Evolutionary conservation across 2,797 vertebrate genomes (phyloP), one percentile per base, ranked within the genome.

Genomic region (Varecia variegata): DNA sequence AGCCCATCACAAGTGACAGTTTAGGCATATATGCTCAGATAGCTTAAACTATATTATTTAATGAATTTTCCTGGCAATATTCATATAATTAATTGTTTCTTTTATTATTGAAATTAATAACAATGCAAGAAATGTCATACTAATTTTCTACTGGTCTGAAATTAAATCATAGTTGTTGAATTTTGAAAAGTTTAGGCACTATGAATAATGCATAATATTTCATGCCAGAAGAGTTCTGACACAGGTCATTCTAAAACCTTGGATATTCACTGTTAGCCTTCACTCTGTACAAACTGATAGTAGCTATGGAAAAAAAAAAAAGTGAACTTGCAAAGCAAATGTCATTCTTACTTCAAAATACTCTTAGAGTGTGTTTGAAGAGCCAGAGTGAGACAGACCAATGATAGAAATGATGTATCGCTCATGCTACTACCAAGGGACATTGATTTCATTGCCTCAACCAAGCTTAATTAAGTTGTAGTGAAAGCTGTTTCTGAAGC

Each of bases 141-240:
- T 92, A 81, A 96, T 89, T 95, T 88, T 90, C 45, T 94, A 21
- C 76, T 67, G 4, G 32, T 71, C 68, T 94, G 79, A 95, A 96
- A 96, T 95, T 95, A 93, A 95, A 95, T 96, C 70, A 68, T 32
- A 18, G 77, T 93, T 95, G 35, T 86, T 65, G 81, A 96, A 93
- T 82, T 95, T 86, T 88, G 83, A 95, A 88, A 45, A 90, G 20
- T 88, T 81, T 87, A 68, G 47, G 12, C 21, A 40, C 32, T 60
- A 90, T 96, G 71, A 97, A 97, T 97, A 96, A 96, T 93, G 58
- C 40, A 93, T 96, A 25, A 4, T 92, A 81, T 88, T 92, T 95
- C 87, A 68, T 95, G 70, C 52, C 56, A 68, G 89, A 95, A 93
- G 67, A 80, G 58, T 83, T 95, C 87, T 88, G 73, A 86, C 80